Evolutionary conservation across 2,797 vertebrate species (phyloP).

Genomic region (Malacoraja senta): DNA sequence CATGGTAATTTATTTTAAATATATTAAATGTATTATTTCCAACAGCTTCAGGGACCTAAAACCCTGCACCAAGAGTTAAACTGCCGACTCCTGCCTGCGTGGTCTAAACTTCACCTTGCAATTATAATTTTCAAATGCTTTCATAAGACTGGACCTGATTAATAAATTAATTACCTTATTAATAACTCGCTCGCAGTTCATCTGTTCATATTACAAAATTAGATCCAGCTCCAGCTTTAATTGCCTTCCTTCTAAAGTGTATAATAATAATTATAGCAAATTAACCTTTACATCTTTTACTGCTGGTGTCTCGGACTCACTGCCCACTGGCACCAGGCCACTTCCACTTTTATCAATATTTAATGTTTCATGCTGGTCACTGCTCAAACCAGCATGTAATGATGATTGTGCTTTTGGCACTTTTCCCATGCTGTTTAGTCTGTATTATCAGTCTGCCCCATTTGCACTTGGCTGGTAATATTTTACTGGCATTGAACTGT

Average conservation of each 20-base stretch:
- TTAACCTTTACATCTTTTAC: slow-evolving; percentile 29
- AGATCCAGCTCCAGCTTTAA: slow-evolving; percentile 30
- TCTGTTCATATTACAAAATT: slow-evolving; percentile 32
- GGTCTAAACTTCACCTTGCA: neutral
- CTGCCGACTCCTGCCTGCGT: neutral
- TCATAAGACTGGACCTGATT: slow-evolving; percentile 14
- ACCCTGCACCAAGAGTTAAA: neutral
- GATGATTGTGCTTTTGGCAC: neutral
- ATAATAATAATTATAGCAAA: slow-evolving; percentile 8
- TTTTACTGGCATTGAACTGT: neutral
- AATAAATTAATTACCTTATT: slow-evolving; percentile 38
- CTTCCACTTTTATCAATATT: slow-evolving; percentile 21
- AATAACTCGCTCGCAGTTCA: slow-evolving; percentile 32
- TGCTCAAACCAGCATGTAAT: neutral
- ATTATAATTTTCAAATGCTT: slow-evolving; percentile 22
- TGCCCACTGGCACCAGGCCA: neutral
- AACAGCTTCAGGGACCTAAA: neutral
- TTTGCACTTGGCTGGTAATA: neutral
- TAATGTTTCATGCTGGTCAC: neutral
- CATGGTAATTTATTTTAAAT: neutral
- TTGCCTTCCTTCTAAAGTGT: slow-evolving; percentile 26
- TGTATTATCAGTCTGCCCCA: slow-evolving; percentile 2
- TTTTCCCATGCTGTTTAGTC: neutral
- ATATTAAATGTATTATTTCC: neutral
- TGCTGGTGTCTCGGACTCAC: neutral